Conservation (phyloP, 2,888 invertebrate species). For the Acrocyrtus sp. region DNA sequence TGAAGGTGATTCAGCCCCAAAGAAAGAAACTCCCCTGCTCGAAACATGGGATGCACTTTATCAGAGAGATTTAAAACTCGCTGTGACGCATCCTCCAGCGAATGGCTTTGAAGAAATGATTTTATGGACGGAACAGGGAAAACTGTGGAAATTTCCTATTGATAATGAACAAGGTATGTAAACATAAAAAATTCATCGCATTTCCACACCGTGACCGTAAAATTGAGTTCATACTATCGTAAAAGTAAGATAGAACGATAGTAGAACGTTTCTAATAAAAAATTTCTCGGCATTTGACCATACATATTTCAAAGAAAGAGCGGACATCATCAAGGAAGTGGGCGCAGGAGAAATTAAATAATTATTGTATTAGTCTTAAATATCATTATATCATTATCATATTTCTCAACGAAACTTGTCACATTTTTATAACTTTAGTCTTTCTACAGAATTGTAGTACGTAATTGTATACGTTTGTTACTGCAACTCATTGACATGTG, state of each 20-base stretch:
- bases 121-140: constrained; percentile 92
- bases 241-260: too few relatives aligned
- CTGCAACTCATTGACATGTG: too few relatives aligned
- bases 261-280: too few relatives aligned
- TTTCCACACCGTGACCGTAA: constrained; percentile 88
- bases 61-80: constrained; percentile 75
- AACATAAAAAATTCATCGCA: too few relatives aligned
- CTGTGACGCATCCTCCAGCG: constrained; percentile 77
- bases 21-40: constrained; percentile 64
- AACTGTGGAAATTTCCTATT: constrained; percentile 96
- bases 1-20: background rate
- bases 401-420: too few relatives aligned
- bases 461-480: too few relatives aligned
- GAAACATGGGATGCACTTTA: constrained; percentile 77
- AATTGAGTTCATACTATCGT: constrained; percentile 87
- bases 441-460: too few relatives aligned
- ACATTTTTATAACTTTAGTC: too few relatives aligned
- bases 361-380: too few relatives aligned
- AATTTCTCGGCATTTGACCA: too few relatives aligned
- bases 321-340: constrained; percentile 75
- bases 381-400: too few relatives aligned
- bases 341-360: constrained; percentile 68
- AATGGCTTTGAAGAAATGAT: constrained; percentile 96
- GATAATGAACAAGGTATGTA: constrained; percentile 96
- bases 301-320: constrained; percentile 86